These are phyloP conservation scores for Sciurus carolinensis DNA, from an alignment of 2,797 vertebrate genomes.

Conservation along the genomic window DNA sequence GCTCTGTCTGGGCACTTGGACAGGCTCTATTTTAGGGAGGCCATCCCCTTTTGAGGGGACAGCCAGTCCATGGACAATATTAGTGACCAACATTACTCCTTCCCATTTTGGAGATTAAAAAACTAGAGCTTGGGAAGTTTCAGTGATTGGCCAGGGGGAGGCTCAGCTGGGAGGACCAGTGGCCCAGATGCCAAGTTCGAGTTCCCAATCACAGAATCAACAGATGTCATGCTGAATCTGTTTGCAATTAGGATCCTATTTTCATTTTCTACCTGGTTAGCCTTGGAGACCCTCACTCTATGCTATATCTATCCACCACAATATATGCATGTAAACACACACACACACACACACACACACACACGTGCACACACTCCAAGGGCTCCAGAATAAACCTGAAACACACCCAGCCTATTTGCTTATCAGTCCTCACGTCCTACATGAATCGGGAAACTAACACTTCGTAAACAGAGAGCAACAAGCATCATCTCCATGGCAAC, in stretches of 20 bases:
- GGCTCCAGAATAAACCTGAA: neutral
- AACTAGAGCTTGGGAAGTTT: neutral
- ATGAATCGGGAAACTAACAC: neutral
- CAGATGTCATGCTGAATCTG: neutral
- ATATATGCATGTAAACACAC: neutral
- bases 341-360: neutral
- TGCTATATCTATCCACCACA: neutral
- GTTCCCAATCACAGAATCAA: neutral
- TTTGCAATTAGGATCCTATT: neutral
- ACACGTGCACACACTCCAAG: neutral
- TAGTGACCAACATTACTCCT: neutral
- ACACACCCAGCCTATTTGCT: neutral
- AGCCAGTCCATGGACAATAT: neutral
- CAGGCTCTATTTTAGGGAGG: no score
- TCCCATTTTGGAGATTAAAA: neutral
- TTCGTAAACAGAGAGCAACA: neutral
- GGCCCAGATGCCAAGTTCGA: fast-evolving
- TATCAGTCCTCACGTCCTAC: neutral
- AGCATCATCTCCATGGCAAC: neutral
- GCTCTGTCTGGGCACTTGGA: neutral
- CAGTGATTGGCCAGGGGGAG: neutral
- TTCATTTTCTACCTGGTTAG: neutral
- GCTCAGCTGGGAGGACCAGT: no score
- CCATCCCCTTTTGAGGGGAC: neutral
- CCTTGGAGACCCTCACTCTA: neutral